Evolutionary conservation across 2,113 vertebrate genomes (phyloP).

Genomic region (Lagopus leucura): DNA sequence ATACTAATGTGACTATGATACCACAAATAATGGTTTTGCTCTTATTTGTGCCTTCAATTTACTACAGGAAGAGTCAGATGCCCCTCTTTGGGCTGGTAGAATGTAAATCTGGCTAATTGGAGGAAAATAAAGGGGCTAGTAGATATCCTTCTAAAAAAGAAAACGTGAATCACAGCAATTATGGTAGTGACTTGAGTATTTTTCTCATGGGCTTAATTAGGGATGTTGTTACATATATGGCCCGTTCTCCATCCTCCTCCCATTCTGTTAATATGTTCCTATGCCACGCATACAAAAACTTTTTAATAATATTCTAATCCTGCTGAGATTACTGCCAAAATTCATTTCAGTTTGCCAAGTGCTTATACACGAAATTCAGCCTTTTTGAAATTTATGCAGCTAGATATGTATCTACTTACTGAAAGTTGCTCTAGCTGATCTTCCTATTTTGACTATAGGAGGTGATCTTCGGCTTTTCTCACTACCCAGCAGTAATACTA

Average conservation of each 20-base stretch:
- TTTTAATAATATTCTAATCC: not conserved
- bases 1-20: not conserved
- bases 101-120: not conserved
- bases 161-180: not conserved
- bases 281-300: not conserved
- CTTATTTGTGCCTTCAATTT: not conserved
- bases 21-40: not conserved
- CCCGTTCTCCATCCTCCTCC: not conserved
- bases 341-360: not conserved
- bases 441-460: not conserved
- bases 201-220: not conserved
- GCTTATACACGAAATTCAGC: not conserved
- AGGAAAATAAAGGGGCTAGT: not conserved
- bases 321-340: not conserved
- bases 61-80: rapidly evolving
- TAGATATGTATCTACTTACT: not conserved
- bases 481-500: not conserved
- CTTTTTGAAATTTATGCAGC: not conserved
- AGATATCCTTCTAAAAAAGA: not conserved
- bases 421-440: not conserved
- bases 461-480: not conserved
- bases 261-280: not conserved
- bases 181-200: not conserved
- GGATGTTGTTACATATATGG: not conserved
- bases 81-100: not conserved